Evolutionary conservation across 2,888 invertebrate genomes (phyloP).

Genomic region (Drosophila prolongata): DNA sequence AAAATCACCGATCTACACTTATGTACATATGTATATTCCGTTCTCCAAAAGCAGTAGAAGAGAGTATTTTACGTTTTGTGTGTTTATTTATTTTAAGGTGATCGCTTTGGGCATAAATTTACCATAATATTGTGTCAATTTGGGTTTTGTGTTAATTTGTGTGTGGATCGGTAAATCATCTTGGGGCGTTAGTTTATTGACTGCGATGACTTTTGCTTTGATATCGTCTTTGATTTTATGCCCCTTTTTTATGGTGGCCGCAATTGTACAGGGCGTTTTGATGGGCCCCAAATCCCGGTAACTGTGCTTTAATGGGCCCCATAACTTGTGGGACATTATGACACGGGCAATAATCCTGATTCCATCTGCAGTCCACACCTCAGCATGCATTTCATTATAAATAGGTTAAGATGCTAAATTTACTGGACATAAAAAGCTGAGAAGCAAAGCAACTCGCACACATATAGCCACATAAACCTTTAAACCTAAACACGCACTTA

Average conservation of each 20-base stretch:
- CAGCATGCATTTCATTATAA: slow-evolving; percentile 75
- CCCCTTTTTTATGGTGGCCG: slow-evolving; percentile 15
- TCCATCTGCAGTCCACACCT: slow-evolving; percentile 28
- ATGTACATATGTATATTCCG: too few species aligned
- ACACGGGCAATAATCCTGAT: slow-evolving; percentile 46
- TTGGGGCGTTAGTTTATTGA: slow-evolving; percentile 56
- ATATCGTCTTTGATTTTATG: slow-evolving; percentile 29
- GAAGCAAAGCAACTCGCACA: slow-evolving; percentile 21
- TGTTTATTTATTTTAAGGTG: slow-evolving; percentile 8
- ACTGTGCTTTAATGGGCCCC: slow-evolving; percentile 71
- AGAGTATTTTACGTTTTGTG: slow-evolving; percentile 19
- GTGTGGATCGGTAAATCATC: slow-evolving; percentile 33
- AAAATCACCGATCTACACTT: background rate
- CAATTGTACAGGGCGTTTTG: slow-evolving; percentile 67
- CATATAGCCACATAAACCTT: slow-evolving; percentile 68
- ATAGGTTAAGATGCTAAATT: slow-evolving; percentile 79
- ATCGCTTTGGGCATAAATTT: slow-evolving; percentile 31
- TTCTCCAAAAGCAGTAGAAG: background rate
- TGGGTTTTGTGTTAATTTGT: slow-evolving; percentile 43
- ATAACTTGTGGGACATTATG: slow-evolving; percentile 68
- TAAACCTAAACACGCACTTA: slow-evolving; percentile 81
- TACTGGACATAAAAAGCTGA: slow-evolving; percentile 56
- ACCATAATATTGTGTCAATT: slow-evolving; percentile 44
- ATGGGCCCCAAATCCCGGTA: slow-evolving; percentile 48
- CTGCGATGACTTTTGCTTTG: slow-evolving; percentile 23